Base-by-base conservation (phyloP, 1,140 invertebrate species). In the Trichonephila clavata region DNA sequence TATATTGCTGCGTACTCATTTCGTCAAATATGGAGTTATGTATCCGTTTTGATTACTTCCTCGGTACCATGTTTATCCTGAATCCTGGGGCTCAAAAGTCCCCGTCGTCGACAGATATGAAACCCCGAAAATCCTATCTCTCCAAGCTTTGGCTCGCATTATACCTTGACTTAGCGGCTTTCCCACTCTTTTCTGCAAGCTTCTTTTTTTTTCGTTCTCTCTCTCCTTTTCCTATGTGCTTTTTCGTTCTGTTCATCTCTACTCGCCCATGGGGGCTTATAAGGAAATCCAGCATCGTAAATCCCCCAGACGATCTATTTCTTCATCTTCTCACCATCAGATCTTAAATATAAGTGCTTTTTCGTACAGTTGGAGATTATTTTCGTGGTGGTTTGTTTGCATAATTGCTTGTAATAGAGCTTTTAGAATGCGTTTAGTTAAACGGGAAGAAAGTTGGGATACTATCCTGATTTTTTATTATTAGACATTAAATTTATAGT, bases 41-140 rank as follows among this genome's bases (percentile, higher is more conserved):
- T 90, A 81, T 90, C 77, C 77, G 89, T 81, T 90, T 90, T 90
- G 89, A 90, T 90, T 90, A 90, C 89, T 90, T 90, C 89, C 89
- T 83, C 60, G 50, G 39, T 61, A 39, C 68, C 57, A n/a, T 90
- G 89, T 90, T 90, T 90, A 90, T 65, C 50, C n/a, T 6, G 77
- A 32, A 90, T 90, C 43, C 87, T 18, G 27, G 65, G 16, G 68
- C 87, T 89, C 61, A 32, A 57, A 50, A 77, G 65, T 59, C 65
- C 39, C 43, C 59, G 39, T 21, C 65, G 63, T 77, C 89, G 89
- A 90, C 71, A 81, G 89, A 90, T 90, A 90, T 90, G 89, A 90
- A 61, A 80, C 71, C 71, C n/a, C 50, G 71, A 90, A 90, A 90
- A 90, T 90, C 89, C 50, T 50, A 90, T 90, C 89, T 83, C 61